phyloP scores from a whole-genome alignment of 2,797 vertebrate species.

The Dermochelys coriacea region DNA sequence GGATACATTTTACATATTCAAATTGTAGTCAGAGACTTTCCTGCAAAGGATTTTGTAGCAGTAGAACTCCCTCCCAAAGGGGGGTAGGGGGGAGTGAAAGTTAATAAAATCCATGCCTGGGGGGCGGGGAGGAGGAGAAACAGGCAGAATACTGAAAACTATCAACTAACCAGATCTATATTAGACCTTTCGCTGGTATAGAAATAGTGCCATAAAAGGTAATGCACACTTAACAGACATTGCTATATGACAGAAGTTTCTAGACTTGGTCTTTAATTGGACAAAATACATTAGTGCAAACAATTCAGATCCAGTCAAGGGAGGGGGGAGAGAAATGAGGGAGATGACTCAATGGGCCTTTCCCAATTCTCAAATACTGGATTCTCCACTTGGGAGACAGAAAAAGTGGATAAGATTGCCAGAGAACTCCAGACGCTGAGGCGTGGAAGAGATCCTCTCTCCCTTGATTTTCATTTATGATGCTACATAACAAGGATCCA shows the following conservation, averaged over 20 bases:
- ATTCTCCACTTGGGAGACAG: background rate
- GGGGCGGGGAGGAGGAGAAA: background rate
- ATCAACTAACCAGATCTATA: background rate
- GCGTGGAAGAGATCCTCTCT: background rate
- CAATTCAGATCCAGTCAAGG: background rate
- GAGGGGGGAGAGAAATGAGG: background rate
- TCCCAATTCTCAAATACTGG: background rate
- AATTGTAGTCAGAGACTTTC: background rate
- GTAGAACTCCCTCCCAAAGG: background rate
- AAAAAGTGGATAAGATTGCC: background rate
- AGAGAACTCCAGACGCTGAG: conserved; percentile 1
- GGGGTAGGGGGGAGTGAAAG: background rate
- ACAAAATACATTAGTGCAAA: background rate
- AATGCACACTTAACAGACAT: background rate
- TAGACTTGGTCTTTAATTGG: background rate
- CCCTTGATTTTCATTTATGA: conserved; percentile 55
- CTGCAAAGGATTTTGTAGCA: background rate
- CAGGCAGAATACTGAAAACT: background rate
- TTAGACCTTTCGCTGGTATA: background rate
- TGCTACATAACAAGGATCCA: conserved; percentile 56
- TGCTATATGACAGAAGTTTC: background rate
- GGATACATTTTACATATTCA: background rate
- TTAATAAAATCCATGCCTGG: background rate
- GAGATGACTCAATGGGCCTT: background rate
- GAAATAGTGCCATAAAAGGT: background rate